These are phyloP conservation scores for Falcaria lacertinaria DNA, from an alignment of 2,888 invertebrate genomes.

Conservation along the genomic window DNA sequence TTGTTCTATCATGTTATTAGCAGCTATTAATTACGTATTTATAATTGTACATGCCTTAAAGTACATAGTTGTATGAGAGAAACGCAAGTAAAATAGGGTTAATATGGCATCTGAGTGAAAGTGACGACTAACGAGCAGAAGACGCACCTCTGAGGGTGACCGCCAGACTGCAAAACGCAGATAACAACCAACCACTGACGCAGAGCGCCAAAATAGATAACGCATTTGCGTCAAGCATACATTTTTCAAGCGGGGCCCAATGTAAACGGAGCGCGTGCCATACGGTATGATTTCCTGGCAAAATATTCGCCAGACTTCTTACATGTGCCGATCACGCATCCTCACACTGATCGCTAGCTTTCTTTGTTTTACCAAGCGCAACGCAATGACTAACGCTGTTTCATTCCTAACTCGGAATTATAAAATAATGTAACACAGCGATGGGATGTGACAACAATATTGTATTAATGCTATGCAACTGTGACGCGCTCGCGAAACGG, in stretches of 20 bases:
- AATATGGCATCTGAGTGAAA: conserved; percentile 6
- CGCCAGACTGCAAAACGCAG: conserved; percentile 68
- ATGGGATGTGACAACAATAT: background rate
- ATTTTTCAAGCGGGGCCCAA: conserved; percentile 65
- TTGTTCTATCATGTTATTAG: no score
- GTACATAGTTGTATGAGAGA: conserved; percentile 15
- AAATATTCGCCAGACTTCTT: conserved; percentile 59
- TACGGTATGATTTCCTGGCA: conserved; percentile 67
- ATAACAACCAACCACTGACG: conserved; percentile 69
- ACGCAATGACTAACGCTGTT: conserved; percentile 33
- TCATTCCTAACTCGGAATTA: conserved; percentile 14
- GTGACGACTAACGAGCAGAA: conserved; percentile 23
- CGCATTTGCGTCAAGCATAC: conserved; percentile 77
- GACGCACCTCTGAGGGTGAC: conserved; percentile 45
- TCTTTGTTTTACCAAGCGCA: conserved; percentile 48
- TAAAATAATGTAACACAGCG: conserved; percentile 5
- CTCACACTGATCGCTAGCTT: conserved; percentile 39
- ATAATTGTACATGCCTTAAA: no score
- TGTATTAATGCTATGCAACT: no score
- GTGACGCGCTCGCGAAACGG: no score
- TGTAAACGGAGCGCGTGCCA: conserved; percentile 66
- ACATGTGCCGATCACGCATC: conserved; percentile 50
- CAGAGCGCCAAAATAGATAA: conserved; percentile 78
- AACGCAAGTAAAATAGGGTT: no score
- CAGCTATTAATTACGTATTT: no score